Evolutionary conservation across 2,113 vertebrate genomes (phyloP).

Genomic region (Chionomys nivalis): DNA sequence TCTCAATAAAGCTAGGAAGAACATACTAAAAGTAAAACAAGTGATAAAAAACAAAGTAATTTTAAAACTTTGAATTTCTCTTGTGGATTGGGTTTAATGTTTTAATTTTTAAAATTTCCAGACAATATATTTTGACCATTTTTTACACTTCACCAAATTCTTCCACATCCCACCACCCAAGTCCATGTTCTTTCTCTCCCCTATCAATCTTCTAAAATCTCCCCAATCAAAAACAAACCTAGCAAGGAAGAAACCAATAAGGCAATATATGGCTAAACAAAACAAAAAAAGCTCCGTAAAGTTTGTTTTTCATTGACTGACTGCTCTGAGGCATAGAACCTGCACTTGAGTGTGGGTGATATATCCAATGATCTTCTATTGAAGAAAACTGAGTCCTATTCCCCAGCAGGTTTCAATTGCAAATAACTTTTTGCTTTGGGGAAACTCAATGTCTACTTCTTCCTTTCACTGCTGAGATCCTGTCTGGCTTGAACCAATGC

Average conservation of each 20-base stretch:
- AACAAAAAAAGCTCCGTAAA: neutral
- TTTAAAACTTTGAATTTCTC: neutral
- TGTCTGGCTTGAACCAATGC: neutral
- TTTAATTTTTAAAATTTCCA: neutral
- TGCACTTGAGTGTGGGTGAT: neutral
- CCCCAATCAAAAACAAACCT: neutral
- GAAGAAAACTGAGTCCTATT: too few relatives aligned
- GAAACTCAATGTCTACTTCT: neutral
- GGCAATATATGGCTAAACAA: neutral
- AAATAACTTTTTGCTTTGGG: neutral
- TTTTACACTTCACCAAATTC: neutral
- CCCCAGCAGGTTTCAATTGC: neutral
- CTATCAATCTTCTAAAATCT: neutral
- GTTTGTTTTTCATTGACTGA: neutral
- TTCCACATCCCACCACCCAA: neutral
- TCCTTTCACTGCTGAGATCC: neutral
- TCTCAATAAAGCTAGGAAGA: neutral
- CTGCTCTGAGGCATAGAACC: neutral
- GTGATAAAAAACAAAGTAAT: neutral
- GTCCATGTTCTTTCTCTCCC: neutral
- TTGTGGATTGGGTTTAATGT: neutral
- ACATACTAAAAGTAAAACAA: neutral
- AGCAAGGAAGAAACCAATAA: neutral
- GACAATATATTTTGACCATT: neutral
- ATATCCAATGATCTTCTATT: neutral